Evolutionary conservation across 2,797 vertebrate genomes (phyloP).

Genomic region (Hyperoplus immaculatus): DNA sequence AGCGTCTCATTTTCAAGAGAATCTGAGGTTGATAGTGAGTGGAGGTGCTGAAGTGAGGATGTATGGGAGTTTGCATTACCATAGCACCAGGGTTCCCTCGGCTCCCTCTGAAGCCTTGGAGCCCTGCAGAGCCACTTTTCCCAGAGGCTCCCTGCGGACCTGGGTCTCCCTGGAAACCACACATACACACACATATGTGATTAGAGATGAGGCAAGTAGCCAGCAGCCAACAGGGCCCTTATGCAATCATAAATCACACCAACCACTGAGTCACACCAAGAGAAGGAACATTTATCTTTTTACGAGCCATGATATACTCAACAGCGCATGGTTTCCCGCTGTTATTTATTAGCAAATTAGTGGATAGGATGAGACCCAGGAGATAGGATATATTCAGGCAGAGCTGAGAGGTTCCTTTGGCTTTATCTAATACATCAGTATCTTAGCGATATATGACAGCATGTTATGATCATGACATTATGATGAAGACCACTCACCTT

Average conservation of each 20-base stretch:
- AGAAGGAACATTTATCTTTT: conserved; percentile 70
- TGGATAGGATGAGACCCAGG: conserved; percentile 59
- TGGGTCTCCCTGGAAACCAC: conserved; percentile 90
- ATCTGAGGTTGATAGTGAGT: conserved; percentile 13
- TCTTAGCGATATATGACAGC: conserved; percentile 45
- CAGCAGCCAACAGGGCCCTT: conserved; percentile 63
- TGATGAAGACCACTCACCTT: conserved; percentile 86
- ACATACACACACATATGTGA: conserved; percentile 51
- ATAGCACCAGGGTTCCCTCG: conserved; percentile 87
- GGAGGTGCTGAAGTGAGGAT: background rate
- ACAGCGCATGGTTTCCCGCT: conserved; percentile 47
- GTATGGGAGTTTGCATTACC: conserved; percentile 77
- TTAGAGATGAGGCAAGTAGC: conserved; percentile 56
- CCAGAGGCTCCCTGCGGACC: conserved; percentile 88
- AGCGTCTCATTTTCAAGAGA: conserved; percentile 3
- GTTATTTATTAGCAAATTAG: conserved; percentile 77
- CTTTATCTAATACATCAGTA: conserved; percentile 60
- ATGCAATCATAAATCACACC: conserved; percentile 72
- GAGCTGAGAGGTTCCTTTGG: conserved; percentile 55
- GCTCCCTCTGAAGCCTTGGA: conserved; percentile 89
- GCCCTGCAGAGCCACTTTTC: conserved; percentile 90
- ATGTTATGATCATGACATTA: conserved; percentile 55
- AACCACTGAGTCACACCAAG: conserved; percentile 61
- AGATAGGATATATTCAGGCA: conserved; percentile 64
- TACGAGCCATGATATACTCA: conserved; percentile 67